phyloP scores from a whole-genome alignment of 1,140 invertebrate genomes.

The Drosophila micromelanica region DNA sequence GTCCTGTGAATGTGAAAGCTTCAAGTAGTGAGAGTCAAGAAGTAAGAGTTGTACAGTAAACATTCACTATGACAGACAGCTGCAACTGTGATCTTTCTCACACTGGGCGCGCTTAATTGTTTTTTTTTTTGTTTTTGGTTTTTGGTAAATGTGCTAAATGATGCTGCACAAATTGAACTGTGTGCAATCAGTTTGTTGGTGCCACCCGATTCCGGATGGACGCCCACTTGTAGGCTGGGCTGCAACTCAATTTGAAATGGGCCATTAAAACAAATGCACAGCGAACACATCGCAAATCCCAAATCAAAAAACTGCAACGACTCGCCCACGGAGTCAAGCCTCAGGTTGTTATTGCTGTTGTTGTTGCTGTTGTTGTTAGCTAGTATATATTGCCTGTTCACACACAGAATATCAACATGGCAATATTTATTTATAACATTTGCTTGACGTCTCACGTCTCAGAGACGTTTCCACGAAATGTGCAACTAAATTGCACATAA shows the following conservation, averaged over 20 bases:
- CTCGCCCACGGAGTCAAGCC: slow-evolving; percentile 42
- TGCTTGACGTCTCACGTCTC: slow-evolving; percentile 16
- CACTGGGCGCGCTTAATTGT: slow-evolving; percentile 44
- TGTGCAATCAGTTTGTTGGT: slow-evolving; percentile 28
- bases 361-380: slow-evolving; percentile 4
- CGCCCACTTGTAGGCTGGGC: slow-evolving; percentile 56
- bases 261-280: slow-evolving; percentile 75
- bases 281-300: slow-evolving; percentile 52
- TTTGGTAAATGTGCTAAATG: slow-evolving; percentile 46
- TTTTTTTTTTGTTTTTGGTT: slow-evolving; percentile 23
- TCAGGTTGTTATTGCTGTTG: slow-evolving; percentile 8
- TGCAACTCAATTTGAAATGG: slow-evolving; percentile 77
- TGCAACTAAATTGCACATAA: slow-evolving; percentile 41
- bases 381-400: slow-evolving; percentile 44
- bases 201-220: slow-evolving; percentile 34
- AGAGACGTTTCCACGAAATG: slow-evolving; percentile 60
- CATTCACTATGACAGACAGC: slow-evolving; percentile 14
- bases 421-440: slow-evolving; percentile 79
- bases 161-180: slow-evolving; percentile 79
- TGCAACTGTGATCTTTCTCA: not conserved
- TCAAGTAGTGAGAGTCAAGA: not conserved
- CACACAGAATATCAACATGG: slow-evolving; percentile 71
- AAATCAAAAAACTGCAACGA: slow-evolving; percentile 24
- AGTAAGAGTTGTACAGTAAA: not conserved
- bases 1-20: not conserved